These are phyloP conservation scores for Lasioglossum vierecki DNA, from an alignment of 2,888 invertebrate species.

Conservation along the genomic window DNA sequence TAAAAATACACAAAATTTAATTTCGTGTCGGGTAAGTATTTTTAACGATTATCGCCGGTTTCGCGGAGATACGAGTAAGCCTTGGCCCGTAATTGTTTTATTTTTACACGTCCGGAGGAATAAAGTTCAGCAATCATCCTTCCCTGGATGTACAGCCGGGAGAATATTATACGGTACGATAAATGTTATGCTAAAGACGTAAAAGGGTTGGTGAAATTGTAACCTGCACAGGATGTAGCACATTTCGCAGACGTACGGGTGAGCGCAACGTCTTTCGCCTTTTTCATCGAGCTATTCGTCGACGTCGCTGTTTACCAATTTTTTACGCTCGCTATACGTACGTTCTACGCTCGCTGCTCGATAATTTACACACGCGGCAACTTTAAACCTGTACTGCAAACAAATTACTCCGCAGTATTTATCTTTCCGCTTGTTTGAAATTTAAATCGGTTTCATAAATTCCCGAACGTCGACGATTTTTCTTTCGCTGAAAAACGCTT, in stretches of 20 bases:
- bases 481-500: neutral
- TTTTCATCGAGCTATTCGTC: neutral
- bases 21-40: neutral
- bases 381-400: neutral
- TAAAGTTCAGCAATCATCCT: neutral
- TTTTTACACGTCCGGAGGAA: neutral
- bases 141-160: neutral
- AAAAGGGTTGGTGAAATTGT: neutral
- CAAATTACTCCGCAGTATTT: neutral
- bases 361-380: neutral
- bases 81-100: neutral
- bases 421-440: neutral
- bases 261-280: neutral
- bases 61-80: neutral
- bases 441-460: neutral
- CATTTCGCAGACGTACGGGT: neutral
- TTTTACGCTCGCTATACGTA: neutral
- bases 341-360: neutral
- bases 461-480: neutral
- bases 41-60: neutral
- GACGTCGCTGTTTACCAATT: neutral
- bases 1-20: conserved; percentile 15
- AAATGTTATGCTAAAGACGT: neutral
- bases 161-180: neutral
- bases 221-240: neutral